Conservation (phyloP, 2,113 vertebrate species). For the Amia ocellicauda region DNA sequence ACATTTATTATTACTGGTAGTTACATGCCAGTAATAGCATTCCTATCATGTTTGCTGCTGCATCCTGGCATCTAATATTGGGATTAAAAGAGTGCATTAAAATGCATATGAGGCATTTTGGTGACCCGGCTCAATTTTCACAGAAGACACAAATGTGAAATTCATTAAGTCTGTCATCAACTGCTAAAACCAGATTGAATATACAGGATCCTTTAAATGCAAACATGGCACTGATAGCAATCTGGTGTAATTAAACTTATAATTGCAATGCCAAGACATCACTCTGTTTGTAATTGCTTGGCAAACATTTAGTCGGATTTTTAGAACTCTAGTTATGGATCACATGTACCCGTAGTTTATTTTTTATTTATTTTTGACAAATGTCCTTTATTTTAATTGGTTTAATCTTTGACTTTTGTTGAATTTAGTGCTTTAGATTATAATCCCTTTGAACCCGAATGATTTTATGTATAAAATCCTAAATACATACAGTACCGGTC, state of each 20-base stretch:
- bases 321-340: neutral
- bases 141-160: conserved; percentile 42
- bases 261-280: conserved; percentile 48
- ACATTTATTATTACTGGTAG: neutral
- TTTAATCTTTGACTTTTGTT: too few relatives aligned
- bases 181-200: conserved; percentile 36
- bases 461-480: too few relatives aligned
- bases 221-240: conserved; percentile 47
- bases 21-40: neutral
- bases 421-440: too few relatives aligned
- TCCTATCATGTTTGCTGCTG: neutral
- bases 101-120: conserved; percentile 45
- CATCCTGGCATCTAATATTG: conserved; percentile 18
- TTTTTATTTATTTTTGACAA: neutral
- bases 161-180: conserved; percentile 51
- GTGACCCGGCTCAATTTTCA: conserved; percentile 45
- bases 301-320: conserved; percentile 20
- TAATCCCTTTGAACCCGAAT: too few relatives aligned
- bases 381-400: too few relatives aligned
- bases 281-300: conserved; percentile 40
- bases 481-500: too few relatives aligned
- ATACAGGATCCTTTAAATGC: conserved; percentile 44
- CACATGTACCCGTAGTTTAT: neutral
- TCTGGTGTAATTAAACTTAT: conserved; percentile 59
- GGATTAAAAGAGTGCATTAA: conserved; percentile 38